Conservation (phyloP, 2,113 vertebrate species). For the Abramis brama region DNA sequence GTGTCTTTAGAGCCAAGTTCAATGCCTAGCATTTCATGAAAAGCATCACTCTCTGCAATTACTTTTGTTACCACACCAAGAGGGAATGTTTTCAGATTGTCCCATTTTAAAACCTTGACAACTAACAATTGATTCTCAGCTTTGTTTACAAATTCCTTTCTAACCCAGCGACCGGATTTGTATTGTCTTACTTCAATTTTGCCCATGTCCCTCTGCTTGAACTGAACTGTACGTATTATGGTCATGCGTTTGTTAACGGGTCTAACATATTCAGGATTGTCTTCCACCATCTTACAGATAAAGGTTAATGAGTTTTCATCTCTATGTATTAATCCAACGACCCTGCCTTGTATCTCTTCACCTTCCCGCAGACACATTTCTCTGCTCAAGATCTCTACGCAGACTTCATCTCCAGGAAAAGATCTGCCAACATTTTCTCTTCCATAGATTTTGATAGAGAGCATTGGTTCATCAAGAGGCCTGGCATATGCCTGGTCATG, state of each 20-base stretch:
- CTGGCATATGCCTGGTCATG: slow-evolving; percentile 42
- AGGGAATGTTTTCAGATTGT: background rate
- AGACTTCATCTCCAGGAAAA: slow-evolving; percentile 51
- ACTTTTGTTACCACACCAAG: slow-evolving; percentile 44
- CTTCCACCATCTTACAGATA: slow-evolving; percentile 43
- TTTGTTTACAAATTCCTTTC: background rate
- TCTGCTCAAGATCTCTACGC: slow-evolving; percentile 38
- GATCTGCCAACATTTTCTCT: slow-evolving; percentile 38
- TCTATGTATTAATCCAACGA: slow-evolving; percentile 39
- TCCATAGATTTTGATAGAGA: slow-evolving; percentile 41
- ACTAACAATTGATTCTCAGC: slow-evolving; percentile 18
- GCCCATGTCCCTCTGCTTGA: background rate
- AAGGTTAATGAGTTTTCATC: slow-evolving; percentile 4
- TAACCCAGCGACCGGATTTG: background rate
- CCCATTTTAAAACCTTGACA: slow-evolving; percentile 53
- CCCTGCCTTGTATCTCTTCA: slow-evolving; percentile 18
- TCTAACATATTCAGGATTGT: background rate
- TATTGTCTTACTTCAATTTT: slow-evolving; percentile 13
- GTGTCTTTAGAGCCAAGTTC: background rate
- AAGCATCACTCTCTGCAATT: background rate
- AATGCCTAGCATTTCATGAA: background rate
- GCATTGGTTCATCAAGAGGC: slow-evolving; percentile 32
- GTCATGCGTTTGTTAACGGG: slow-evolving; percentile 40
- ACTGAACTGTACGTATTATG: slow-evolving; percentile 17
- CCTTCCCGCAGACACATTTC: background rate